Base-by-base conservation (phyloP, 1,140 invertebrate genomes). In the Apis dorsata region DNA sequence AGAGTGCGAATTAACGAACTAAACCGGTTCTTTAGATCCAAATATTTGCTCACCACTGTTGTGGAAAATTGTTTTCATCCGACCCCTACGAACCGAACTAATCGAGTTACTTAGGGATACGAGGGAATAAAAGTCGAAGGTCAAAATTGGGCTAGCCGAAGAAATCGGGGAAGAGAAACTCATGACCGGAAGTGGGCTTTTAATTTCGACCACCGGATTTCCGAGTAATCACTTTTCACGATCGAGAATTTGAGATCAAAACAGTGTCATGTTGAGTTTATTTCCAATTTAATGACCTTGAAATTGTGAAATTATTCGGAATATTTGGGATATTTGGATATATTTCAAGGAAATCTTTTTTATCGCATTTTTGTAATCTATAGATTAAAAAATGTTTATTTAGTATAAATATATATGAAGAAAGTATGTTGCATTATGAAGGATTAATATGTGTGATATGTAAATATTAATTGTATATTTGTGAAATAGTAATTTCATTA, bases 1-100 rank as follows among this genome's bases (percentile, higher is more conserved):
- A 2, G 49, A 49, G 69, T 21, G 49, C 44, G 69, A 71, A 71
- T 71, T 71, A 71, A 71, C 69, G 8, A 71, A 53, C 69, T 71
- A 49, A 44, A 24, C 69, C 69, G 49, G 69, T 53, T 21, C 68
- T n/a, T 11, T 11, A 13, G 68, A 70, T 70, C 69, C 69, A 71
- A 71, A 71, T 71, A 71, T 71, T 71, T 71, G 69, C 69, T 44
- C 17, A 44, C 34, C 9, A 11, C 10, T 21, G 68, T 28, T 49
- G n/a, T 53, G 49, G 8, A 53, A 71, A 71, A 71, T 71, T 49
- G 44, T 53, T 71, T 53, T 15, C 21, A 19, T 13, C 11, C n/a
- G 8, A 10, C 13, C 44, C 69, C 68, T 70, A 13, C 44, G 49
- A 53, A 24, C 44, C 69, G 49, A 24, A 51, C n/a, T 71, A 73